phyloP scores from a whole-genome alignment of 1,140 invertebrate genomes.

The Hyles euphorbiae region DNA sequence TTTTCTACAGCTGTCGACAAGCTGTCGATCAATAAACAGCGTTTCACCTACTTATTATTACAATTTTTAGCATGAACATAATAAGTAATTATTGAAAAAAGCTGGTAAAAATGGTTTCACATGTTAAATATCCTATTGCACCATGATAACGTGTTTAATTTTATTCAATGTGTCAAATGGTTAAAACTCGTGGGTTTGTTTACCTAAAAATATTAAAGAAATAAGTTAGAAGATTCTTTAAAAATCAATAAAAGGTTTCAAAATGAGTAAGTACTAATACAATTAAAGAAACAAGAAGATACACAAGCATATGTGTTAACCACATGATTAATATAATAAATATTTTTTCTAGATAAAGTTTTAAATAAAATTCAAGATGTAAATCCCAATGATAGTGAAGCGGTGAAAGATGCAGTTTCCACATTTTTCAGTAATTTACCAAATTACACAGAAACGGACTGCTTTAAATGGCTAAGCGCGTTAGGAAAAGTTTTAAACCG shows the following conservation, averaged over 20 bases:
- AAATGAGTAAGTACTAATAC: constrained; percentile 20
- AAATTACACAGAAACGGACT: constrained; percentile 36
- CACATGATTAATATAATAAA: constrained; percentile 2
- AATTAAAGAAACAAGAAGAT: constrained; percentile 1
- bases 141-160: not conserved
- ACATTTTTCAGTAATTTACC: constrained; percentile 46
- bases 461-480: constrained; percentile 39
- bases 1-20: too few relatives aligned
- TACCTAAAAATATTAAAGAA: constrained; percentile 5
- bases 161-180: not conserved
- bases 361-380: constrained; percentile 52
- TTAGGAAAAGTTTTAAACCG: constrained; percentile 50
- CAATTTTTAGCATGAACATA: too few relatives aligned
- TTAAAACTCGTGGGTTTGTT: constrained; percentile 14
- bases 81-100: too few relatives aligned
- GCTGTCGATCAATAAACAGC: too few relatives aligned
- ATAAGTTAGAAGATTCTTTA: not conserved
- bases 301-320: not conserved
- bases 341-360: constrained; percentile 40
- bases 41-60: too few relatives aligned
- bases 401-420: constrained; percentile 47
- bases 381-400: constrained; percentile 55
- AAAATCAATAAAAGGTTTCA: constrained; percentile 1
- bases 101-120: too few relatives aligned
- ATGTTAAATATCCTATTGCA: too few relatives aligned